phyloP scores from a whole-genome alignment of 2,797 vertebrate genomes.

The Phrynocephalus vlangalii region DNA sequence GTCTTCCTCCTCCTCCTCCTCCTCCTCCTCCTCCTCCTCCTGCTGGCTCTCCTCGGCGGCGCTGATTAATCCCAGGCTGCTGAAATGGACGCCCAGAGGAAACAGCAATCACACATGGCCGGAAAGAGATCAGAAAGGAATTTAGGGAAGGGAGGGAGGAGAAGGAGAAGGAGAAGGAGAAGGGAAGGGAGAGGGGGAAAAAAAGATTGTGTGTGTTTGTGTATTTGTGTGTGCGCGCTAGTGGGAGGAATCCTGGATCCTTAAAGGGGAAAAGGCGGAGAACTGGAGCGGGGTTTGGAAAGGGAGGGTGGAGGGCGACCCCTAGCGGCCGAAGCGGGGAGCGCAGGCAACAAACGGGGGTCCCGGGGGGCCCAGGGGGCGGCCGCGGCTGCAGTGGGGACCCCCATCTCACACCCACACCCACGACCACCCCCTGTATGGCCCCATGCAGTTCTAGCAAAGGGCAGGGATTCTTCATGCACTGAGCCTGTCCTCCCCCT shows the following conservation, averaged over 20 bases:
- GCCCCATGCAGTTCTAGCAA: no score
- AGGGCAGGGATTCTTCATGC: no score
- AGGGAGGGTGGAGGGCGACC: slow-evolving; percentile 60
- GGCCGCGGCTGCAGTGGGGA: no score
- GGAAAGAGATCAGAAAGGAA: slow-evolving; percentile 81
- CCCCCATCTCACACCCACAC: no score
- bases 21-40: no score
- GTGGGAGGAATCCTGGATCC: slow-evolving; percentile 49
- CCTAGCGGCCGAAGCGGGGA: slow-evolving; percentile 54
- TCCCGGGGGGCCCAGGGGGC: no score
- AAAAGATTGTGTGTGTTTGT: rapidly evolving
- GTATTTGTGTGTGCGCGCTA: rapidly evolving
- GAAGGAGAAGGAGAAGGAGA: slow-evolving; percentile 21
- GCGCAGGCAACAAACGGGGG: no score
- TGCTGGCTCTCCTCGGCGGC: background rate
- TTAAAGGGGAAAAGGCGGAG: slow-evolving; percentile 6
- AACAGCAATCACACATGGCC: slow-evolving; percentile 80
- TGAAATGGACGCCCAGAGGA: slow-evolving; percentile 79
- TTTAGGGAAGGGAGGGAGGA: slow-evolving; percentile 23
- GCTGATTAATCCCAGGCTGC: slow-evolving; percentile 56
- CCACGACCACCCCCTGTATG: no score
- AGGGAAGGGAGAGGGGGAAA: background rate
- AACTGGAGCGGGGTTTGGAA: background rate
- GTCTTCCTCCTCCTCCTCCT: no score
- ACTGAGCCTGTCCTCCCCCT: no score